Base-by-base conservation (phyloP, 1,140 invertebrate genomes). In the Diprion similis region DNA sequence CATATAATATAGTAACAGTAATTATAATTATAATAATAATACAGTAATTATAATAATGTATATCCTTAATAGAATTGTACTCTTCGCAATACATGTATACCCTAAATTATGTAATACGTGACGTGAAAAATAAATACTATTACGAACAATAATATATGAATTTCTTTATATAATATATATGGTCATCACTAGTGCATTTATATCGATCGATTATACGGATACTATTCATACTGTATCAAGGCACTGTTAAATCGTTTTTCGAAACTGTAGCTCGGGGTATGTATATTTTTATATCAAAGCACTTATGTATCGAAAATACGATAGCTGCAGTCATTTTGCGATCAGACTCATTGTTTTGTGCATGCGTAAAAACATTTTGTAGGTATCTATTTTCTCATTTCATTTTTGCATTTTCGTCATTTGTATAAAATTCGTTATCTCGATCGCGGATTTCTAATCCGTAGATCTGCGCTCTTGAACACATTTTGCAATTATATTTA, bases 51-150 rank as follows among this genome's bases (percentile, higher is more conserved):
- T 59, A 59, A 59, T 59, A 59, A 59, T 59, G 9, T 59, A 17
- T 59, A 59, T 15, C 51, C 11, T 59, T 15, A 59, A 59, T 59
- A 59, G 51, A 59, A 59, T 59, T 59, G 51, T 59, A 59, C 51
- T 59, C 9, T 59, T 59, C 51, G n/a, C n/a, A 59, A 59, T 37
- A 37, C n/a, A 17, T 17, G n/a, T 37, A 37, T 37, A 37, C 24
- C 24, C 24, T 37, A 37, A 37, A 37, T 37, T 37, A 1, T 37
- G n/a, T 59, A 59, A 59, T 37, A 37, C n/a, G 51, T 8, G n/a
- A 59, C 51, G n/a, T 37, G 51, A 59, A 6, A 59, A 59, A 59
- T 59, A 59, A 59, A 59, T 59, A 59, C n/a, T 59, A 17, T 59
- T 59, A 37, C 51, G n/a, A 59, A 59, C 51, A 15, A 9, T 59